phyloP scores from a whole-genome alignment of 2,888 invertebrate species.

The Trichopoda pennipes region DNA sequence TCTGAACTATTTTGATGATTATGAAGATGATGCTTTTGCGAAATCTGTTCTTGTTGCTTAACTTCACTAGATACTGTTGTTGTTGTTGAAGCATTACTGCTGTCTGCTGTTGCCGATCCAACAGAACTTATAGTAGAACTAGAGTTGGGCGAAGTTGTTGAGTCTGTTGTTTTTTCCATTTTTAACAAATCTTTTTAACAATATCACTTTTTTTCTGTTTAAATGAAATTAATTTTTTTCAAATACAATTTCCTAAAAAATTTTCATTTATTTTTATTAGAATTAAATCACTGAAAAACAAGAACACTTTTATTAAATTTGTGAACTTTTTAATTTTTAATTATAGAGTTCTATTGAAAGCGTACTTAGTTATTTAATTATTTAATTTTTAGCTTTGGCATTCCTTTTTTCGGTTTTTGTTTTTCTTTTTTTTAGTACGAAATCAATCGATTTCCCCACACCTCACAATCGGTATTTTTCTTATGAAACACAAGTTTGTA shows the following conservation, averaged over 20 bases:
- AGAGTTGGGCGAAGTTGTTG: slow-evolving; percentile 38
- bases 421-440: slow-evolving; percentile 68
- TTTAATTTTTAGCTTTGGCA: no score
- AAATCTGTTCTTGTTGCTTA: slow-evolving; percentile 50
- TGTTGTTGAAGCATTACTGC: slow-evolving; percentile 19
- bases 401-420: slow-evolving; percentile 25
- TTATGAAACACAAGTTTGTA: slow-evolving; percentile 4
- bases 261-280: slow-evolving; percentile 16
- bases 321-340: not conserved
- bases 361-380: no score
- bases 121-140: slow-evolving; percentile 34
- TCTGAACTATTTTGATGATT: slow-evolving; percentile 33
- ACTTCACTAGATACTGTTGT: slow-evolving; percentile 45
- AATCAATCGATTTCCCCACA: slow-evolving; percentile 73
- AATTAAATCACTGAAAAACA: not conserved
- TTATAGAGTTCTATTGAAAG: slow-evolving; percentile 11
- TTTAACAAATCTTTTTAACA: slow-evolving; percentile 32
- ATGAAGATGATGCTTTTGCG: slow-evolving; percentile 39
- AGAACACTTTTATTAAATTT: no score
- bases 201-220: slow-evolving; percentile 34
- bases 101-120: slow-evolving; percentile 41
- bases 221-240: not conserved
- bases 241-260: not conserved
- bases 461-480: slow-evolving; percentile 59
- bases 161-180: slow-evolving; percentile 68